phyloP scores from a whole-genome alignment of 1,140 invertebrate genomes.

The Catajapyx aquilonaris region DNA sequence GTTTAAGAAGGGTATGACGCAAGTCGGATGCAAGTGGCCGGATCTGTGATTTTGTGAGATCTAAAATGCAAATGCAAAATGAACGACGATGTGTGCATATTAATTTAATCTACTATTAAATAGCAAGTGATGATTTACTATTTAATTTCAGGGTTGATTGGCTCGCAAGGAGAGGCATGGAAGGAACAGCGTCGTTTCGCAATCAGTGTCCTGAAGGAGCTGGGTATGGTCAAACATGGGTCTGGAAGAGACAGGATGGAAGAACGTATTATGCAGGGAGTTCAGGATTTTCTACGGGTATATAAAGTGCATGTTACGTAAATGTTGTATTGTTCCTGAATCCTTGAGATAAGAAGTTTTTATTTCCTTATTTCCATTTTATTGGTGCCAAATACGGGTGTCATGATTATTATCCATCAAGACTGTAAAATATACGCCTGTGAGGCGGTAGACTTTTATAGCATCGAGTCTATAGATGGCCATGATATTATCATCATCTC shows the following conservation, averaged over 20 bases:
- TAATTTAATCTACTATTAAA: too few species aligned
- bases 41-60: too few species aligned
- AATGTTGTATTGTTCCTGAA: not conserved
- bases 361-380: not conserved
- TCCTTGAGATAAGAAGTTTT: not conserved
- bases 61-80: too few species aligned
- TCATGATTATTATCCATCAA: too few species aligned
- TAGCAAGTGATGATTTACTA: not conserved
- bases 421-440: too few species aligned
- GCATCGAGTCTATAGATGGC: too few species aligned
- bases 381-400: not conserved
- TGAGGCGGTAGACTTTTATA: too few species aligned
- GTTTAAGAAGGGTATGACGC: too few species aligned
- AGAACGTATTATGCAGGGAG: conserved; percentile 33
- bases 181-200: conserved; percentile 58
- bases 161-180: conserved; percentile 60
- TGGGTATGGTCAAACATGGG: conserved; percentile 46
- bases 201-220: conserved; percentile 40
- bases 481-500: too few species aligned
- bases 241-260: conserved; percentile 37
- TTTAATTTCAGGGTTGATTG: conserved; percentile 45
- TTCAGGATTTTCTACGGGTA: conserved; percentile 19
- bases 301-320: not conserved
- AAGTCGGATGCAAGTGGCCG: too few species aligned
- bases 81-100: too few species aligned